These are phyloP conservation scores for Philopedon plagiatum DNA, from an alignment of 2,888 invertebrate genomes.

Conservation along the genomic window DNA sequence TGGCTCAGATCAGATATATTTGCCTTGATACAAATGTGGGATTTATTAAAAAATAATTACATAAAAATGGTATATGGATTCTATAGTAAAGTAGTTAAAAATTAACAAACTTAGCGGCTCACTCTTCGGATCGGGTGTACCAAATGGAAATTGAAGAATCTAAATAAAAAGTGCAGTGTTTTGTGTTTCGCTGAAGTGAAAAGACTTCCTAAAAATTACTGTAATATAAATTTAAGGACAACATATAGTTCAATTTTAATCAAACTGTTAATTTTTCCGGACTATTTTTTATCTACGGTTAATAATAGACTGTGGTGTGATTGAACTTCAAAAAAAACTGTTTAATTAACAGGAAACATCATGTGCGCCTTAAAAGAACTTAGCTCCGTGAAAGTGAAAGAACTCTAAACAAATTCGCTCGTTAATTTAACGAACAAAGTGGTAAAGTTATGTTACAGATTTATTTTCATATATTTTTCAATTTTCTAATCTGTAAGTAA, in stretches of 20 bases:
- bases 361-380: constrained; percentile 37
- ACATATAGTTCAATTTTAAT: constrained; percentile 44
- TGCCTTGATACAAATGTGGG: constrained; percentile 36
- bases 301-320: constrained; percentile 35
- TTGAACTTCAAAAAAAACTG: constrained; percentile 38
- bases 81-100: constrained; percentile 65
- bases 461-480: constrained; percentile 43
- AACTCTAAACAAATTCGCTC: constrained; percentile 46
- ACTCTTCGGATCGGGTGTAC: constrained; percentile 67
- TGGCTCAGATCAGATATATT: constrained; percentile 35
- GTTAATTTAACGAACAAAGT: constrained; percentile 40
- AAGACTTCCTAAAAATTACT: constrained; percentile 63
- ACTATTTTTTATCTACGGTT: constrained; percentile 43
- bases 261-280: constrained; percentile 48
- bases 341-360: constrained; percentile 43
- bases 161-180: constrained; percentile 65
- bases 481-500: constrained; percentile 48
- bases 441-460: constrained; percentile 31
- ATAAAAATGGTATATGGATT: constrained; percentile 67
- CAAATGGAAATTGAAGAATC: constrained; percentile 56
- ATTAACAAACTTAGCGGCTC: constrained; percentile 64
- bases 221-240: constrained; percentile 47
- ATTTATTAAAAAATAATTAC: constrained; percentile 35
- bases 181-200: constrained; percentile 64
- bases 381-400: constrained; percentile 41